Evolutionary conservation across 2,888 invertebrate genomes (phyloP), one percentile per base, ranked within the genome.

Genomic region (Gari tellinella): DNA sequence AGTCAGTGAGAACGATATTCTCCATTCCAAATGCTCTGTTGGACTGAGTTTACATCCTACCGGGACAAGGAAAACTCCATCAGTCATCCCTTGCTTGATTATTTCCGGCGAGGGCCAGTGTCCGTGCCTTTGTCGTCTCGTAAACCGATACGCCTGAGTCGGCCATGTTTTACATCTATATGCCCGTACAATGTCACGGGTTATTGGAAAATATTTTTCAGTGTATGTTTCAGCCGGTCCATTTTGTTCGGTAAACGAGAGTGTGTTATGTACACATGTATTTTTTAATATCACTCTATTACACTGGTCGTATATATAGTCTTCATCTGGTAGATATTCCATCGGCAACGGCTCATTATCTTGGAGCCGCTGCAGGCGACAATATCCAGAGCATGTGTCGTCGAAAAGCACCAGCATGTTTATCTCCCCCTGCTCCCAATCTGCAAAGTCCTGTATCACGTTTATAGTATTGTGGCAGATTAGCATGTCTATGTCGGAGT

Each of bases 331-430:
- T 17, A 3, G 19, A 37, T 1, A n/a, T n/a, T 15, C 8, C 19
- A 15, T 23, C 19, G 56, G 56, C 25, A 41, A 43, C 19, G 41
- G 56, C 8, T 8, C 56, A 25, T 56, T 26, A 23, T 4, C n/a
- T 19, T 14, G 15, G 25, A 56, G 45, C 17, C 12, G 23, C 21
- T 56, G 56, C 26, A 56, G 25, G 23, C 40, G 41, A 56, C 56
- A 56, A 23, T 43, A 41, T 26, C 45, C 8, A 31, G 31, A 26
- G 21, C 21, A 8, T 43, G 25, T 26, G 26, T 51, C 58, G 51
- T 64, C 55, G 37, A 38, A 56, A n/a, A 51, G 41, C 43, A 65
- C 45, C n/a, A 57, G n/a, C 19, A 41, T 10, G 26, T 65, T 65
- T 10, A 38, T 3, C n/a, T 48, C 48, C 1, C 65, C 65, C 19